phyloP scores from a whole-genome alignment of 2,113 vertebrate species.

The Urocolius indicus region DNA sequence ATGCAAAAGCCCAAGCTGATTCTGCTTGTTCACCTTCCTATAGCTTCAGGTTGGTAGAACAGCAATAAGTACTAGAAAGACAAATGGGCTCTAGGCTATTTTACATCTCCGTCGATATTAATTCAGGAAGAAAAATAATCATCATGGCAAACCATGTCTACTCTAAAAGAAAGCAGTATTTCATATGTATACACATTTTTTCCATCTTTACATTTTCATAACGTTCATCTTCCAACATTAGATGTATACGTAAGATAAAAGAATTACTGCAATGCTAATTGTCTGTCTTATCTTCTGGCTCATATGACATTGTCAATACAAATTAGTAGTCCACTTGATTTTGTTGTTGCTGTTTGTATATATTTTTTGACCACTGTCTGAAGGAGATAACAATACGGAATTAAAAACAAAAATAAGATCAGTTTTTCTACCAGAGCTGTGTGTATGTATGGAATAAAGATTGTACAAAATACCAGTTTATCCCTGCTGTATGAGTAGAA shows the following conservation, averaged over 20 bases:
- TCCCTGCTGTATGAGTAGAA: background rate
- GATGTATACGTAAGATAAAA: background rate
- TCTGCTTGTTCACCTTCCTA: slow-evolving; percentile 17
- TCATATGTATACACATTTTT: background rate
- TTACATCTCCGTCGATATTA: background rate
- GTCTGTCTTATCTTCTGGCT: background rate
- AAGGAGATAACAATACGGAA: background rate
- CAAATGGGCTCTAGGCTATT: background rate
- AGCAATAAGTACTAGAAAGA: background rate
- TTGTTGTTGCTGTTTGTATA: background rate
- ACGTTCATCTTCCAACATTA: background rate
- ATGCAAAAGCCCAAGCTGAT: slow-evolving; percentile 20
- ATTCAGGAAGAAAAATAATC: background rate
- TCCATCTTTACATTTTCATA: background rate
- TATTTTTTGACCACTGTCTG: background rate
- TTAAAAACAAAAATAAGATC: background rate
- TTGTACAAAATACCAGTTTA: background rate
- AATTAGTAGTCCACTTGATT: background rate
- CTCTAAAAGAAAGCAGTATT: background rate
- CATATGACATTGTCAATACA: background rate
- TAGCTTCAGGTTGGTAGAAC: background rate
- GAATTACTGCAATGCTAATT: background rate
- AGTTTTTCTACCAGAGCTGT: background rate
- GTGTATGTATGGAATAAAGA: background rate
- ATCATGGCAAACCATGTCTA: background rate